A percentile compares a stretch with the other conserved stretches of the same genome.
phyloP scores from a whole-genome alignment of 2,888 invertebrate genomes.

The Hesperia comma region DNA sequence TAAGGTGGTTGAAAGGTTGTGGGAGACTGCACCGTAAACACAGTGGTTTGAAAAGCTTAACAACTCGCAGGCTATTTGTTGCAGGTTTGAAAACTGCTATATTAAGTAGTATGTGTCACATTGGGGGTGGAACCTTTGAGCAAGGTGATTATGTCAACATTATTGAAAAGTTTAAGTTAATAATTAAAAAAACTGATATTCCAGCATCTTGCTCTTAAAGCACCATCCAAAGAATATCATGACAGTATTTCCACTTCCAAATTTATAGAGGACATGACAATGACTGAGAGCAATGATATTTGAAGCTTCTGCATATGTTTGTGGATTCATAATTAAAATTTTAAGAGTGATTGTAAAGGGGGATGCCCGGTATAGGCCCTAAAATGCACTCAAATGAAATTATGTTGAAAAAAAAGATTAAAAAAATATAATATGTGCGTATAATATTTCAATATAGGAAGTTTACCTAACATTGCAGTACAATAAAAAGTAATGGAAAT shows the following conservation, averaged over 20 bases:
- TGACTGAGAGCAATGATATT: not conserved
- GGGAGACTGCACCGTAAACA: constrained; percentile 30
- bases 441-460: no score
- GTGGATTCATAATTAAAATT: not conserved
- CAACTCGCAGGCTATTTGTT: constrained; percentile 45
- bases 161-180: not conserved
- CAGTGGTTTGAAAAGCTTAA: constrained; percentile 39
- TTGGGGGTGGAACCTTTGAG: not conserved
- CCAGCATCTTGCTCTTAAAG: not conserved
- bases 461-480: no score
- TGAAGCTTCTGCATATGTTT: not conserved
- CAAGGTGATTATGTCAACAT: not conserved
- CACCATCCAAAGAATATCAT: no score
- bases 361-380: no score
- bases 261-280: not conserved
- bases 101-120: not conserved
- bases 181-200: not conserved
- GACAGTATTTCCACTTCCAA: no score
- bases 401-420: no score
- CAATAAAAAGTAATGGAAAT: no score
- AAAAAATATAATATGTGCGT: no score
- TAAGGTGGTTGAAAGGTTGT: no score
- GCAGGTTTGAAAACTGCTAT: constrained; percentile 22
- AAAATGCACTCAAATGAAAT: no score
- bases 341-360: not conserved